These are phyloP conservation scores for Hirtodrosophila histrioides DNA, from an alignment of 2,888 invertebrate species.

Conservation along the genomic window DNA sequence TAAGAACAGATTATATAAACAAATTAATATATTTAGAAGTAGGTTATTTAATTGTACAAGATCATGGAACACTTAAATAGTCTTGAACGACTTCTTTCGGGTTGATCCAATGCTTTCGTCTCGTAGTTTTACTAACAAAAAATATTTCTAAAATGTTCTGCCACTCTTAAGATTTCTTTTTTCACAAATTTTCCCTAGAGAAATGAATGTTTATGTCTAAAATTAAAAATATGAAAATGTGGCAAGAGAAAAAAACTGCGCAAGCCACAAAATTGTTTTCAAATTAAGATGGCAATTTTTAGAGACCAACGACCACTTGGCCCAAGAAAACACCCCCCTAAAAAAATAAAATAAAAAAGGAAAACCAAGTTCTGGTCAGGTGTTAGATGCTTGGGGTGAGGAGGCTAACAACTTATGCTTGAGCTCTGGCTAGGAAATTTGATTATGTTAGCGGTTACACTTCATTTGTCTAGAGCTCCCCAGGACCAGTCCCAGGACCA, in stretches of 20 bases:
- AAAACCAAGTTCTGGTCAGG: conserved; percentile 26
- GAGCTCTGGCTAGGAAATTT: conserved; percentile 58
- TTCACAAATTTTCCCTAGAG: conserved; percentile 36
- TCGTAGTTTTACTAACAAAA: not conserved
- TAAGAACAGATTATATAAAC: too few species aligned
- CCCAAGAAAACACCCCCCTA: conserved; percentile 7
- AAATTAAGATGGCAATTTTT: conserved; percentile 76
- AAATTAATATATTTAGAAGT: too few species aligned
- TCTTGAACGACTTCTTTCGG: too few species aligned
- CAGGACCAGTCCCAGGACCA: not conserved
- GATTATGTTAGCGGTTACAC: conserved; percentile 76
- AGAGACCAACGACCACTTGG: conserved; percentile 10
- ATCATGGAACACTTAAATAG: too few species aligned
- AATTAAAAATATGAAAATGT: conserved; percentile 39
- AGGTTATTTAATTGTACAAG: too few species aligned
- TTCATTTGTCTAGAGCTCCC: conserved; percentile 56
- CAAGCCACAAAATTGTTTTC: conserved; percentile 68
- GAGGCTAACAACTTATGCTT: conserved; percentile 48
- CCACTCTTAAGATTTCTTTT: conserved; percentile 5
- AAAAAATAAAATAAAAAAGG: too few species aligned
- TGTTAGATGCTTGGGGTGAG: not conserved
- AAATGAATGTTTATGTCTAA: conserved; percentile 58
- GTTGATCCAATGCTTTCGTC: not conserved
- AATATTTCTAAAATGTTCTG: not conserved
- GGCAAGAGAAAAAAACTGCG: conserved; percentile 11